Evolutionary conservation across 2,113 vertebrate genomes (phyloP).

Genomic region (Ceuthmochares aereus): DNA sequence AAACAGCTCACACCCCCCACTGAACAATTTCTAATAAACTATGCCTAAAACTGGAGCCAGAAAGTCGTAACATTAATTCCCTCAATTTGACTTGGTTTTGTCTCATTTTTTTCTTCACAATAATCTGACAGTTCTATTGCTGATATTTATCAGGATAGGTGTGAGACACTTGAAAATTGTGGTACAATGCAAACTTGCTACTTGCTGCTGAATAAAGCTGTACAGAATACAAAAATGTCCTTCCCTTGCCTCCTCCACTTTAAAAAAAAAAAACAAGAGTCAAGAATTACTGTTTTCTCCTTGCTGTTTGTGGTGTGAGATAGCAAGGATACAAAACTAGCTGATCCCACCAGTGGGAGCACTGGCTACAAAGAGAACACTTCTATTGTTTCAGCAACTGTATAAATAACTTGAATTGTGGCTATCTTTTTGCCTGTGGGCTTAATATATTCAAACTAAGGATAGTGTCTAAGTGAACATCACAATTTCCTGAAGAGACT

Average conservation of each 20-base stretch:
- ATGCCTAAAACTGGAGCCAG: neutral
- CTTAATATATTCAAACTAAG: slow-evolving; percentile 72
- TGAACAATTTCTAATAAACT: neutral
- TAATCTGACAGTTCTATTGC: neutral
- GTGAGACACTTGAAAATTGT: neutral
- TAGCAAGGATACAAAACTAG: neutral
- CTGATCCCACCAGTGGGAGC: slow-evolving; percentile 35
- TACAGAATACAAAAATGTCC: neutral
- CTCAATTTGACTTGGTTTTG: neutral
- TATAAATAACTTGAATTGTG: slow-evolving; percentile 75
- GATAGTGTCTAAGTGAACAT: slow-evolving; percentile 64
- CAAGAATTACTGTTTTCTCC: slow-evolving; percentile 10
- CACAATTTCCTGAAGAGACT: slow-evolving; percentile 75
- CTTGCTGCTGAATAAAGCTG: neutral
- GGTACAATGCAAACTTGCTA: neutral
- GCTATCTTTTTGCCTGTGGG: slow-evolving; percentile 64
- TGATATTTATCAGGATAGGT: neutral
- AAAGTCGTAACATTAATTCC: neutral
- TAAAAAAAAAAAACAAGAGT: neutral
- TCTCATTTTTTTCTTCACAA: neutral
- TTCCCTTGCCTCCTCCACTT: neutral
- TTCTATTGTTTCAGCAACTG: slow-evolving; percentile 58
- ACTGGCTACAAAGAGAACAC: slow-evolving; percentile 28
- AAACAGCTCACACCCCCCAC: neutral
- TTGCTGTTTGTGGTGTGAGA: slow-evolving; percentile 6